Conservation (phyloP, 2,888 invertebrate genomes). For the Brachyopa scutellaris region DNA sequence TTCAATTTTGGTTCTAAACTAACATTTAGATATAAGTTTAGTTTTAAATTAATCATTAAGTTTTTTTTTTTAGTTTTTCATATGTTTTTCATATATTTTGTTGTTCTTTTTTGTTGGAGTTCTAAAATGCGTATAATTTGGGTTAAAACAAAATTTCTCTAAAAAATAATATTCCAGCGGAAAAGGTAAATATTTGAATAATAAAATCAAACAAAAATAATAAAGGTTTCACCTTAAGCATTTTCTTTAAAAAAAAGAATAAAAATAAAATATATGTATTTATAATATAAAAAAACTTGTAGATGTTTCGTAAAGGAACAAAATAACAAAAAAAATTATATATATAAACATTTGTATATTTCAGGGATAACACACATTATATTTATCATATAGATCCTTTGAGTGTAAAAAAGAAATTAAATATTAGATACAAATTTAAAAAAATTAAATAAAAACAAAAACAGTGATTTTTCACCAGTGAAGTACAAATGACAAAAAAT, state of each 20-base stretch:
- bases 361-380: constrained; percentile 68
- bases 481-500: constrained; percentile 81
- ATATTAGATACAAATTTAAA: constrained; percentile 65
- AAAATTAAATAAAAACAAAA: constrained; percentile 75
- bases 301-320: constrained; percentile 66
- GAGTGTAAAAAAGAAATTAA: constrained; percentile 57
- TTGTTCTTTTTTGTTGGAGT: constrained; percentile 23
- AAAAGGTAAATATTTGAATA: constrained; percentile 59
- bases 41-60: constrained; percentile 28
- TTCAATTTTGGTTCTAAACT: constrained; percentile 44
- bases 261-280: constrained; percentile 60
- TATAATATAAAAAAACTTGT: constrained; percentile 64
- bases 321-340: constrained; percentile 45
- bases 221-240: constrained; percentile 72
- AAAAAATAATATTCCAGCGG: constrained; percentile 78
- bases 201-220: constrained; percentile 35
- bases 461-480: constrained; percentile 82
- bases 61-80: constrained; percentile 6
- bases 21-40: constrained; percentile 31
- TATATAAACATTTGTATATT: constrained; percentile 57
- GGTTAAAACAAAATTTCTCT: constrained; percentile 77
- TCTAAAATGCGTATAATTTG: not conserved
- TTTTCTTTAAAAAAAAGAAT: constrained; percentile 50
- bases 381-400: constrained; percentile 69
- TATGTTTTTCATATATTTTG: constrained; percentile 1